Evolutionary conservation across 2,888 invertebrate species (phyloP), one percentile per base, ranked within the genome.

Genomic region (Drosophila algonquin): DNA sequence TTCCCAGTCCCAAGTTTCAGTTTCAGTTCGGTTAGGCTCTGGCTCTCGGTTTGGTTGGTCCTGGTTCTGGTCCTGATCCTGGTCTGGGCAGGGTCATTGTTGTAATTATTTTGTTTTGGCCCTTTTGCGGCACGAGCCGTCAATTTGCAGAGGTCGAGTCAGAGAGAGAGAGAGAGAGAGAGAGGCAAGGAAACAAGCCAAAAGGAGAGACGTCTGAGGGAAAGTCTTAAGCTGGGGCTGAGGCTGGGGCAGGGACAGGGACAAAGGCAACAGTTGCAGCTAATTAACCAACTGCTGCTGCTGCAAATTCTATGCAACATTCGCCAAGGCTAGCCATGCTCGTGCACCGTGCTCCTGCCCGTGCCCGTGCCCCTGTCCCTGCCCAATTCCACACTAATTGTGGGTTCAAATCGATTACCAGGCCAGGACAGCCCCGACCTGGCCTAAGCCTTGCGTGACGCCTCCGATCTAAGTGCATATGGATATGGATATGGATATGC

Each of bases 371-470:
- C 40, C n/a, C 21, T 21, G 46, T 18, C 46, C 24, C 50, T 27
- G 47, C 46, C 47, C 32, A 40, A 52, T 65, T 54, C 48, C 61
- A 68, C 72, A 76, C 75, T 76, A 73, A 77, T 79, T 79, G 71
- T 75, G 76, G 72, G 77, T 75, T 84, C 70, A 90, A 90, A 90
- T 91, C 90, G 91, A 90, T 90, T 91, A 90, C 81, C 67, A 35
- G 65, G 16, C n/a, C 63, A 62, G 48, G 14, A 40, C 14, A n/a
- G 40, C 14, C 40, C 14, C 14, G 76, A 73, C 61, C 76, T 72
- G 60, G 71, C 57, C 69, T 54, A 48, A 51, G 54, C 73, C 63
- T 77, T 68, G 76, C 72, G 74, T 75, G 74, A 60, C 53, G 54
- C 24, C 46, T 32, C 21, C n/a, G 48, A 40, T 35, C 52, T 47